Conservation (phyloP, 2,888 invertebrate species). For the Synanthedon tipuliformis region DNA sequence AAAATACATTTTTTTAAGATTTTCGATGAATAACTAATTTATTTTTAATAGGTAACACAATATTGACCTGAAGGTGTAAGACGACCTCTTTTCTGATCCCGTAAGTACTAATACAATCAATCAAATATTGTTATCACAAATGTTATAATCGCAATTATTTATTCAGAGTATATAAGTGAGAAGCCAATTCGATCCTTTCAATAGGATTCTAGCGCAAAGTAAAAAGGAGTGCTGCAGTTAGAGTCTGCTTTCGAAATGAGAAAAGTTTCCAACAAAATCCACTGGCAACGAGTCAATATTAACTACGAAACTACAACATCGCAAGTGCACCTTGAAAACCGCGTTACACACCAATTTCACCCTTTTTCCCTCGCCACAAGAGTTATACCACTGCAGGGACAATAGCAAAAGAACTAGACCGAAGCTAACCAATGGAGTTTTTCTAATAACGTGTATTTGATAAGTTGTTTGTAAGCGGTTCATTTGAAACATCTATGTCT, state of each 20-base stretch:
- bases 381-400: too few relatives aligned
- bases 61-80: too few relatives aligned
- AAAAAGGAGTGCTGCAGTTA: conserved; percentile 9
- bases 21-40: too few relatives aligned
- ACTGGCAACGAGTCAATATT: conserved; percentile 64
- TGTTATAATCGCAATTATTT: not conserved
- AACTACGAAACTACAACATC: conserved; percentile 45
- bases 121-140: not conserved
- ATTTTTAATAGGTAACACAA: too few relatives aligned
- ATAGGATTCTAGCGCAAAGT: not conserved
- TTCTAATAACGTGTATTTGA: conserved; percentile 40
- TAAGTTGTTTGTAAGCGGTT: not conserved
- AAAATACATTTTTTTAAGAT: too few relatives aligned
- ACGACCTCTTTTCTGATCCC: too few relatives aligned
- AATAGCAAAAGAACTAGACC: too few relatives aligned
- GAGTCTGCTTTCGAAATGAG: conserved; percentile 57
- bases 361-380: not conserved
- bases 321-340: conserved; percentile 1
- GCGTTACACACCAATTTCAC: not conserved
- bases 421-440: conserved; percentile 52
- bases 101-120: too few relatives aligned
- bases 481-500: too few relatives aligned
- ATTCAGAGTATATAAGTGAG: not conserved
- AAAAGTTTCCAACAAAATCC: conserved; percentile 62
- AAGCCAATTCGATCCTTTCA: not conserved